Percentiles rank a stretch among this genome's conserved stretches.
Evolutionary conservation across 2,797 vertebrate genomes (phyloP).

Genomic region (Sus cebifrons): DNA sequence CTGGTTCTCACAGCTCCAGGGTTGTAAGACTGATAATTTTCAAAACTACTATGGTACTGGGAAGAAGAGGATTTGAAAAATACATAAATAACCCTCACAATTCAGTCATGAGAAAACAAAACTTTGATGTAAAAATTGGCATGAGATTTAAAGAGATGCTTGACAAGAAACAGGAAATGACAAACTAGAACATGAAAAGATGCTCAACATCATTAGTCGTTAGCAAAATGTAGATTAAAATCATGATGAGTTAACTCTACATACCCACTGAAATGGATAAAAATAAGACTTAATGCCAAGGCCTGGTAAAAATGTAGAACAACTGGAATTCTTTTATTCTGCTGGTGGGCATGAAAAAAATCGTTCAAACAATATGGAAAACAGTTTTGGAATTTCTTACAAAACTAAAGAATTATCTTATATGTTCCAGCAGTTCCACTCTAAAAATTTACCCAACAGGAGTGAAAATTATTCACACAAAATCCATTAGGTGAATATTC

Average conservation of each 20-base stretch:
- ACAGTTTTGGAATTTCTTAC: not conserved
- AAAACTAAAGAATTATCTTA: not conserved
- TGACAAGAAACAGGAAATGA: not conserved
- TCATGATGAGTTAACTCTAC: not conserved
- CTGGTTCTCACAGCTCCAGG: not conserved
- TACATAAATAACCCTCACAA: constrained; percentile 12
- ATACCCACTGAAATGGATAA: not conserved
- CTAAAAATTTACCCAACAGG: not conserved
- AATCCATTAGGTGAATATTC: not conserved
- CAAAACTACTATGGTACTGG: not conserved
- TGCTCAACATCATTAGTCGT: not conserved
- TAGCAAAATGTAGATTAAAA: constrained; percentile 5
- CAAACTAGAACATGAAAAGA: not conserved
- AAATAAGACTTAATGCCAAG: not conserved
- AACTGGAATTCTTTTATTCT: not conserved
- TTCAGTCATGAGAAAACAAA: not conserved
- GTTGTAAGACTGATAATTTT: not conserved
- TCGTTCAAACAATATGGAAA: not conserved
- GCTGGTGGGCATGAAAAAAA: not conserved
- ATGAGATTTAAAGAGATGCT: not conserved
- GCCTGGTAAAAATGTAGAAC: constrained; percentile 4
- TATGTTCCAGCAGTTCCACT: not conserved
- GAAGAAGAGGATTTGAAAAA: not conserved
- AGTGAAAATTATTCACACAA: not conserved
- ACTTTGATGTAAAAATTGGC: not conserved